phyloP scores from a whole-genome alignment of 64 coral and sea anemone genomes.

The Porites australiensis region DNA sequence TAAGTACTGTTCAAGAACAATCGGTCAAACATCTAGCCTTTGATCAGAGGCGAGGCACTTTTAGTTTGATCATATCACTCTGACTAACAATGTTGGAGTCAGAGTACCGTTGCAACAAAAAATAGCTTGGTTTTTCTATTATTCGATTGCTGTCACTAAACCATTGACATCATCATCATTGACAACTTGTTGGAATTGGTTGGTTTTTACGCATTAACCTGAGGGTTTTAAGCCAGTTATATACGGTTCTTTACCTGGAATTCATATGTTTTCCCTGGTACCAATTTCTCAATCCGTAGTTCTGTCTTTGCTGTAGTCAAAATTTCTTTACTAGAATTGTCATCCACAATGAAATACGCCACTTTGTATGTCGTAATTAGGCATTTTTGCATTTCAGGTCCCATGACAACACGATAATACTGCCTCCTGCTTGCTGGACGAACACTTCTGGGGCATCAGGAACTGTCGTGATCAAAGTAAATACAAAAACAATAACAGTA shows the following conservation, averaged over 20 bases:
- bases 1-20: too few relatives aligned
- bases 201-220: too few relatives aligned
- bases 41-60: too few relatives aligned
- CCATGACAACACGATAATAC: slow-evolving; percentile 13
- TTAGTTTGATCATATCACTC: too few relatives aligned
- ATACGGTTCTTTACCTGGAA: neutral
- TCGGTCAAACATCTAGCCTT: too few relatives aligned
- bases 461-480: neutral
- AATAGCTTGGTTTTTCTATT: too few relatives aligned
- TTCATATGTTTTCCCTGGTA: neutral
- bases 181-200: too few relatives aligned
- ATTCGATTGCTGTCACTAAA: too few relatives aligned
- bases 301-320: neutral
- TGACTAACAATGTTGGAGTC: too few relatives aligned
- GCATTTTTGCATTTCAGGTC: slow-evolving; percentile 20
- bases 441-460: slow-evolving; percentile 40
- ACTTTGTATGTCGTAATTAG: slow-evolving; percentile 41
- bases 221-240: too few relatives aligned
- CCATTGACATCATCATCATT: too few relatives aligned
- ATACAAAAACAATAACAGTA: neutral
- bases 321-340: neutral
- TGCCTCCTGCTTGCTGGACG: neutral
- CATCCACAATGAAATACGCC: neutral
- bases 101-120: too few relatives aligned
- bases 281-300: neutral